phyloP scores from a whole-genome alignment of 1,140 invertebrate genomes.

The Diorhabda carinulata region DNA sequence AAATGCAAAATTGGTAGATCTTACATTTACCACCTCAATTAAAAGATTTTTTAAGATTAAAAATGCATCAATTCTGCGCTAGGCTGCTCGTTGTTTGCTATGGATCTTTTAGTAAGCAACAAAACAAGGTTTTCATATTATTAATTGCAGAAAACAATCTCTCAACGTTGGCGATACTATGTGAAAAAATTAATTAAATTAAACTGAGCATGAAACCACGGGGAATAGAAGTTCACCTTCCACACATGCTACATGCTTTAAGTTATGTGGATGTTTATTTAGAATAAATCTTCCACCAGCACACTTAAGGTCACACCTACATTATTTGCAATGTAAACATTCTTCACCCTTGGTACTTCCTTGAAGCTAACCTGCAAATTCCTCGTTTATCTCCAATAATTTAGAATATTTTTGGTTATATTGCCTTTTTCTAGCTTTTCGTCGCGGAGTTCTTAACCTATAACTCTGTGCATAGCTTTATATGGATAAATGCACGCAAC shows the following conservation, averaged over 20 bases:
- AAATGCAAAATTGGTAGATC: neutral
- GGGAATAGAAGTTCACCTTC: no score
- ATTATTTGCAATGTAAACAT: neutral
- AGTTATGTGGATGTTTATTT: no score
- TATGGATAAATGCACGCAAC: no score
- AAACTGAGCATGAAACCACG: neutral
- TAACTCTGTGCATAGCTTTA: neutral
- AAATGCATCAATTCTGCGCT: neutral
- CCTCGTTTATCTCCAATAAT: neutral
- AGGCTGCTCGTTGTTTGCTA: neutral
- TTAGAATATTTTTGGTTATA: neutral
- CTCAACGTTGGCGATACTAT: neutral
- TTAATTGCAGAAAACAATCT: no score
- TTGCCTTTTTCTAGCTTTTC: neutral
- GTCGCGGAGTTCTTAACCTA: neutral
- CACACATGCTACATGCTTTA: no score
- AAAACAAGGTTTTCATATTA: no score
- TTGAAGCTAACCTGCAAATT: slow-evolving; percentile 5
- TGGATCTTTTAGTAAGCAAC: neutral
- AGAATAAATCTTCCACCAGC: neutral
- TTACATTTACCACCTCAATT: neutral
- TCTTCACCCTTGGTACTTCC: neutral
- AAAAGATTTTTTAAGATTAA: neutral
- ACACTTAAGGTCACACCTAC: neutral
- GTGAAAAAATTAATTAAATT: neutral